Conservation (phyloP, 2,113 vertebrate genomes). For the Clupea harengus region DNA sequence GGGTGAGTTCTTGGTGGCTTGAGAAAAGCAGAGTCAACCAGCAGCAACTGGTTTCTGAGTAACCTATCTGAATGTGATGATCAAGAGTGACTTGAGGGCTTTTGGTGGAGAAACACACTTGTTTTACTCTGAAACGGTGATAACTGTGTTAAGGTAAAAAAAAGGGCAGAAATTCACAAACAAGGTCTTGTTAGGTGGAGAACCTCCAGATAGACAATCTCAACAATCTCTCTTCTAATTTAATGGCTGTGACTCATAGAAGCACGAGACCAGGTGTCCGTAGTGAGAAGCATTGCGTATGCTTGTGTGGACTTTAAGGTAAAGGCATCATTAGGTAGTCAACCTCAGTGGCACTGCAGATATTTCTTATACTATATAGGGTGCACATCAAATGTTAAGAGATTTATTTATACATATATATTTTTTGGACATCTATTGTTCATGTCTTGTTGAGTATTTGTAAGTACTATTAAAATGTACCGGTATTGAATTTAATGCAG, state of each 20-base stretch:
- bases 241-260: background rate
- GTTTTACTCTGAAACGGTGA: background rate
- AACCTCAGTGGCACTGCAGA: background rate
- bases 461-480: slow-evolving; percentile 35
- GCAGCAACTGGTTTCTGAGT: background rate
- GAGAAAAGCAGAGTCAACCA: background rate
- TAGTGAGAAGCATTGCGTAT: slow-evolving; percentile 1
- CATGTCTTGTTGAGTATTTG: slow-evolving; percentile 43
- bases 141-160: background rate
- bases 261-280: background rate
- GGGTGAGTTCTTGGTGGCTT: background rate
- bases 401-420: slow-evolving; percentile 44
- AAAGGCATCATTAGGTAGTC: background rate
- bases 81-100: background rate
- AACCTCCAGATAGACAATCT: slow-evolving; percentile 9
- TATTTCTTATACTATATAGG: slow-evolving; percentile 29
- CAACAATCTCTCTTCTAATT: background rate
- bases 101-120: background rate
- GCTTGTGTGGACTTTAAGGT: background rate
- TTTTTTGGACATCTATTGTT: slow-evolving; percentile 42
- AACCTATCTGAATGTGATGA: background rate
- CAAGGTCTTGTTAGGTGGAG: background rate
- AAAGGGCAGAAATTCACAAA: slow-evolving; percentile 3
- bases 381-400: slow-evolving; percentile 33
- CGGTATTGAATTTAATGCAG: slow-evolving; percentile 32